Conservation (phyloP, 2,113 vertebrate species). For the Elephantulus edwardii region DNA sequence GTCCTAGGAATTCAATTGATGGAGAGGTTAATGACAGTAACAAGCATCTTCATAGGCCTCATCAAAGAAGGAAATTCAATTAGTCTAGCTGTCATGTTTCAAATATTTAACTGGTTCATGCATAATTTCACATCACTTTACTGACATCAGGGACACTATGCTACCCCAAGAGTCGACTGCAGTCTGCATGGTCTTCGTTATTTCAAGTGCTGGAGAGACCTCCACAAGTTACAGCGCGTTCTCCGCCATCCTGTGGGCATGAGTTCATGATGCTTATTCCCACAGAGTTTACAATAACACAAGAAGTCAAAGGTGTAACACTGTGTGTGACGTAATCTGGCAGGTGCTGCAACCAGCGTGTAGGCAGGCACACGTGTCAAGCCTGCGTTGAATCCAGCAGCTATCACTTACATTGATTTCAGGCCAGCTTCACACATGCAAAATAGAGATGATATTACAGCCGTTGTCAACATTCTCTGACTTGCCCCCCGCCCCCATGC, state of each 20-base stretch:
- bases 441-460: neutral
- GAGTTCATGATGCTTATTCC: neutral
- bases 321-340: neutral
- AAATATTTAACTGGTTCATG: neutral
- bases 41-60: neutral
- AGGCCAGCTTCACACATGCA: neutral
- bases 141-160: neutral
- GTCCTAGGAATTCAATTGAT: neutral
- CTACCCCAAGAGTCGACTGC: neutral
- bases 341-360: neutral
- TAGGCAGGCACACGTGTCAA: accelerated
- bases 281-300: neutral
- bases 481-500: neutral
- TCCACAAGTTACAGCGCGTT: neutral
- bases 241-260: too few relatives aligned
- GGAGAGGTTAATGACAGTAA: neutral
- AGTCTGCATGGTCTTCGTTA: neutral
- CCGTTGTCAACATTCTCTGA: neutral
- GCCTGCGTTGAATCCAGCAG: neutral
- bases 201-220: neutral
- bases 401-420: too few relatives aligned
- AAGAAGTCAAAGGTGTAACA: neutral
- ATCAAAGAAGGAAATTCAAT: slow-evolving; percentile 17
- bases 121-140: neutral
- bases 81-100: neutral